Evolutionary conservation across 2,113 vertebrate genomes (phyloP).

Genomic region (Hippocampus abdominalis): DNA sequence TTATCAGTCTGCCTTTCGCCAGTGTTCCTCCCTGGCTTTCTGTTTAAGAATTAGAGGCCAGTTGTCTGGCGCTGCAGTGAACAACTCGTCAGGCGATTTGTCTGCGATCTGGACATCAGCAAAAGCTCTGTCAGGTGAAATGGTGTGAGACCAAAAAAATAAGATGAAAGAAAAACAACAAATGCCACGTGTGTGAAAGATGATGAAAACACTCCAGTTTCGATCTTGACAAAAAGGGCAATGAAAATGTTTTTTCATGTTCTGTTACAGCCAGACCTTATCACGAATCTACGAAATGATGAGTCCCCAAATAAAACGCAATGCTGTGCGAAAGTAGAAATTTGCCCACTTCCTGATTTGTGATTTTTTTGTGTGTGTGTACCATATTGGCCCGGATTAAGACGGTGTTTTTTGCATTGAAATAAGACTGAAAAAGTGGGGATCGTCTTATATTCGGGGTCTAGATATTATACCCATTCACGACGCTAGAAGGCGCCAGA

Average conservation of each 20-base stretch:
- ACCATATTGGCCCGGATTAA: too few species aligned
- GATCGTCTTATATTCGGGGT: too few species aligned
- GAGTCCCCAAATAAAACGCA: slow-evolving; percentile 13
- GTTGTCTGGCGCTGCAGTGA: slow-evolving; percentile 45
- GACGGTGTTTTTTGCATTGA: too few species aligned
- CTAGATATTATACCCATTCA: too few species aligned
- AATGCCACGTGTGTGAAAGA: not conserved
- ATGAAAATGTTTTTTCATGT: too few species aligned
- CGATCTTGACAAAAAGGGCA: not conserved
- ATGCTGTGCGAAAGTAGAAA: too few species aligned
- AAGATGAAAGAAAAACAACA: not conserved
- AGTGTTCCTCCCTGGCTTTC: slow-evolving; percentile 31
- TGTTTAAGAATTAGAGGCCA: slow-evolving; percentile 58
- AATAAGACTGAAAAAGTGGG: too few species aligned
- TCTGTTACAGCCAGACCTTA: too few species aligned
- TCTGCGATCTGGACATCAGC: slow-evolving; percentile 22
- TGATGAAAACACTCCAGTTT: not conserved
- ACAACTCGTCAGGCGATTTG: slow-evolving; percentile 29
- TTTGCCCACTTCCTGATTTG: too few species aligned
- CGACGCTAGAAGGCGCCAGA: too few species aligned
- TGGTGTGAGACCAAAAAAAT: not conserved
- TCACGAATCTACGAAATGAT: not conserved
- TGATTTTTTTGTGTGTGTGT: too few species aligned
- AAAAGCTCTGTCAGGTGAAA: slow-evolving; percentile 9
- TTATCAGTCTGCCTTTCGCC: slow-evolving; percentile 53